Evolutionary conservation across 2,888 invertebrate genomes (phyloP).

Genomic region (Rutpela maculata): DNA sequence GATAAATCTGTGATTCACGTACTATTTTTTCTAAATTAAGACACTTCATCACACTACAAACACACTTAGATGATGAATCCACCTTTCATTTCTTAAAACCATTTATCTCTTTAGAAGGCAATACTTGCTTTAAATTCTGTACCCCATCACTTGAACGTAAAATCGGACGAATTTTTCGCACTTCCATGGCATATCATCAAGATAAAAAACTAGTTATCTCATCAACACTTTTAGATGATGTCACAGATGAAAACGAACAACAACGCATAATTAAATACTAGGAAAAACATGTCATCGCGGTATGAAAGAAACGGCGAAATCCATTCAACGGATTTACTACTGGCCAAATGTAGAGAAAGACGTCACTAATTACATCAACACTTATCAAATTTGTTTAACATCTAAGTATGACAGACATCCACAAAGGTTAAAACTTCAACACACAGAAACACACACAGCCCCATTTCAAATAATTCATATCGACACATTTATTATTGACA

Average conservation of each 20-base stretch:
- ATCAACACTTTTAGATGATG: not conserved
- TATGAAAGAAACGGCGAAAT: too few relatives aligned
- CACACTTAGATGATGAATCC: not conserved
- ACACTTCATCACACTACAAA: not conserved
- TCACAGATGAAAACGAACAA: conserved; percentile 8
- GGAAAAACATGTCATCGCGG: conserved; percentile 38
- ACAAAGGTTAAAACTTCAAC: conserved; percentile 13
- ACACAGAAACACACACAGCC: not conserved
- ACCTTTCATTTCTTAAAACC: conserved; percentile 14
- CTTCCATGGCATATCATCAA: not conserved
- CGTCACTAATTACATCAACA: too few relatives aligned
- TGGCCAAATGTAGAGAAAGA: too few relatives aligned
- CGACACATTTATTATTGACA: conserved; percentile 25
- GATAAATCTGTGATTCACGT: not conserved
- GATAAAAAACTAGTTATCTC: too few relatives aligned
- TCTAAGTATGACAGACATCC: too few relatives aligned
- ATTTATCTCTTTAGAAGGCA: not conserved
- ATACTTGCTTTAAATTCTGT: not conserved
- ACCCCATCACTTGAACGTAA: not conserved
- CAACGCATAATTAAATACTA: conserved; percentile 28
- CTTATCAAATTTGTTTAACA: too few relatives aligned
- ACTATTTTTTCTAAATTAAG: not conserved
- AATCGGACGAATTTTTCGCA: not conserved
- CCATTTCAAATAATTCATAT: conserved; percentile 29
- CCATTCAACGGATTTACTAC: too few relatives aligned